Evolutionary conservation across 1,140 invertebrate species (phyloP), one percentile per base, ranked within the genome.

Genomic region (Microplitis demolitor): DNA sequence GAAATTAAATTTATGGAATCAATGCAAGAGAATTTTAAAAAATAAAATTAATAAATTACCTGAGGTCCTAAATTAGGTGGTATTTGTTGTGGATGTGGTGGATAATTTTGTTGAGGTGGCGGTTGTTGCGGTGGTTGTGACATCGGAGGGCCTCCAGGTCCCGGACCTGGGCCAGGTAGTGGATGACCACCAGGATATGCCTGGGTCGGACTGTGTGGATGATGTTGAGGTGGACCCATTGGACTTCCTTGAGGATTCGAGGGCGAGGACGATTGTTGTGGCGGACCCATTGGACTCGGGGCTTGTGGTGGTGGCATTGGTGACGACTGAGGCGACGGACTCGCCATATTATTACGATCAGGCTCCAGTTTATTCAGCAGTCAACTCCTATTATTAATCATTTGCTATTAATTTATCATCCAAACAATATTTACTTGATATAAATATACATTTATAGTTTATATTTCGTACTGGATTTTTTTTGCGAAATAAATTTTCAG

Each of bases 281-380:
- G 94, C 3, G 93, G 93, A 0, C 93, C 94, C 94, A 95, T 95
- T 1, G 93, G 93, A 79, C 93, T 95, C 14, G 94, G 93, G 1
- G 93, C 92, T 83, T 95, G 93, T 4, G 93, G 93, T 51, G 93
- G 93, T 69, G 93, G 93, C 93, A 95, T 95, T 24, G 93, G 93
- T 78, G 93, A 94, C 72, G 90, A 93, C 84, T 93, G 93, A 56
- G 93, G 93, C 73, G 93, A 94, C 53, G 93, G 92, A 86, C 93
- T 94, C 79, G 93, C 91, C 93, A 94, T 93, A 53, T 77, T 83
- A 69, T 74, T 82, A 58, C 73, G 51, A n/a, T 84, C 76, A 5
- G 74, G 74, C 72, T 82, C 78, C 76, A 78, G 78, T 61, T 78
- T 82, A 78, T 66, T 50, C 58, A 71, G 51, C 71, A 63, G 60